Evolutionary conservation across 2,797 vertebrate species (phyloP).

Genomic region (Schizopygopsis malacanthus): DNA sequence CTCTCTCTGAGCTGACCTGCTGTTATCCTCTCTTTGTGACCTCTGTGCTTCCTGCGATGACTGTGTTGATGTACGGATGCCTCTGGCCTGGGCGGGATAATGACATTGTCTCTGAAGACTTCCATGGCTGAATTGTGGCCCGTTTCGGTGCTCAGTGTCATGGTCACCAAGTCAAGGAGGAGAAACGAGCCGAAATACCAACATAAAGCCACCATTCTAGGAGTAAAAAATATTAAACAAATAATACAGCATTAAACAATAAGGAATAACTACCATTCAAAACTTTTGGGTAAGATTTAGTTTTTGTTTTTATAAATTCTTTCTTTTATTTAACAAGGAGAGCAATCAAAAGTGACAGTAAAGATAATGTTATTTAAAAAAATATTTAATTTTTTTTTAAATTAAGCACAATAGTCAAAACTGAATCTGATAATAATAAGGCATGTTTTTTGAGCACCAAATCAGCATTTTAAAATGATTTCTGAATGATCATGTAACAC

Average conservation of each 20-base stretch:
- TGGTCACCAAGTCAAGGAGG: slow-evolving; percentile 31
- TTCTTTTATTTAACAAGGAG: neutral
- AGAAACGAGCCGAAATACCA: slow-evolving; percentile 34
- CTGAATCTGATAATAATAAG: neutral
- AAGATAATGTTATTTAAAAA: neutral
- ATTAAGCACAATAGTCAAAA: neutral
- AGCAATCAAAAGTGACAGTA: neutral
- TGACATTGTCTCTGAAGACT: slow-evolving; percentile 28
- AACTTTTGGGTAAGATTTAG: neutral
- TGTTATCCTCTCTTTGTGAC: slow-evolving; percentile 65
- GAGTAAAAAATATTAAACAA: neutral
- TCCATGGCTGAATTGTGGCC: neutral
- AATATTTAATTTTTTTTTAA: too few relatives aligned
- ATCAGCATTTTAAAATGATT: neutral
- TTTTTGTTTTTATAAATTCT: neutral
- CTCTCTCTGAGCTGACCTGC: slow-evolving; percentile 52
- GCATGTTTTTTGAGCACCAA: neutral
- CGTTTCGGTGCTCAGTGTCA: slow-evolving; percentile 4
- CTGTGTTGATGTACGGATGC: slow-evolving; percentile 65
- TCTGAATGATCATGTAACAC: neutral
- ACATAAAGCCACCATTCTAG: slow-evolving; percentile 42
- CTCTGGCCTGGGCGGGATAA: slow-evolving; percentile 68
- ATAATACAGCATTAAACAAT: neutral
- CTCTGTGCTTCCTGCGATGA: slow-evolving; percentile 66
- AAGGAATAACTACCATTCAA: neutral